A percentile compares a stretch with the other conserved stretches of the same genome.
phyloP scores from a whole-genome alignment of 2,113 vertebrate genomes.

The Tautogolabrus adspersus region DNA sequence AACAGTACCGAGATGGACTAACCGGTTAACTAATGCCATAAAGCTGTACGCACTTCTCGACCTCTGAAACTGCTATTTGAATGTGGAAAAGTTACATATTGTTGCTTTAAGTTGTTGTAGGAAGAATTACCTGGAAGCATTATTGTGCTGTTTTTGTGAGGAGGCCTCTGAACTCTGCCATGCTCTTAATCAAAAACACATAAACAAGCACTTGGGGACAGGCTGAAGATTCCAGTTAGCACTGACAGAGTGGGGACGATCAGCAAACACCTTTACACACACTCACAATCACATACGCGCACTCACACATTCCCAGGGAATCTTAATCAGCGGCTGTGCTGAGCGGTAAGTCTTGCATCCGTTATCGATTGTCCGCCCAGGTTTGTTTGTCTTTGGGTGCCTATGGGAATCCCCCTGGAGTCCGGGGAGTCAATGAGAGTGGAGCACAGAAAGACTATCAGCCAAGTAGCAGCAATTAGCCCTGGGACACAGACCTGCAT shows the following conservation, averaged over 20 bases:
- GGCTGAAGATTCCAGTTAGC: slow-evolving; percentile 57
- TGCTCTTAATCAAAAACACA: slow-evolving; percentile 70
- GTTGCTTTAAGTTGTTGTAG: background rate
- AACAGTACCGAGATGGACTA: no score
- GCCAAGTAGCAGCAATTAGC: slow-evolving; percentile 79
- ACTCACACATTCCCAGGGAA: slow-evolving; percentile 49
- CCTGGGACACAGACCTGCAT: slow-evolving; percentile 64
- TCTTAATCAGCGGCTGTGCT: slow-evolving; percentile 74
- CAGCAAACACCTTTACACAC: slow-evolving; percentile 51
- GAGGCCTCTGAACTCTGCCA: slow-evolving; percentile 42
- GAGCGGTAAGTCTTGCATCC: slow-evolving; percentile 74
- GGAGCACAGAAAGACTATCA: slow-evolving; percentile 68
- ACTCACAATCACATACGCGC: slow-evolving; percentile 36
- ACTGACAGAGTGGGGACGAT: slow-evolving; percentile 39
- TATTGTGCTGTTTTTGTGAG: slow-evolving; percentile 36
- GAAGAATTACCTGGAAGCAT: slow-evolving; percentile 53
- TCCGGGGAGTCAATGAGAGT: slow-evolving; percentile 74
- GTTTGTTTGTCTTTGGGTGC: slow-evolving; percentile 81
- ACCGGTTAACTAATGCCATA: no score
- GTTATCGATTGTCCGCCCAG: slow-evolving; percentile 76
- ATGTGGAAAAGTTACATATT: no score
- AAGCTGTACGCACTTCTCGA: no score
- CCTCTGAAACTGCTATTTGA: no score
- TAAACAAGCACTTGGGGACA: slow-evolving; percentile 61
- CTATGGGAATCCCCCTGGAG: slow-evolving; percentile 68